Evolutionary conservation across 1,140 invertebrate species (phyloP), one percentile per base, ranked within the genome.

Genomic region (Pseudomyrmex dendroicus): DNA sequence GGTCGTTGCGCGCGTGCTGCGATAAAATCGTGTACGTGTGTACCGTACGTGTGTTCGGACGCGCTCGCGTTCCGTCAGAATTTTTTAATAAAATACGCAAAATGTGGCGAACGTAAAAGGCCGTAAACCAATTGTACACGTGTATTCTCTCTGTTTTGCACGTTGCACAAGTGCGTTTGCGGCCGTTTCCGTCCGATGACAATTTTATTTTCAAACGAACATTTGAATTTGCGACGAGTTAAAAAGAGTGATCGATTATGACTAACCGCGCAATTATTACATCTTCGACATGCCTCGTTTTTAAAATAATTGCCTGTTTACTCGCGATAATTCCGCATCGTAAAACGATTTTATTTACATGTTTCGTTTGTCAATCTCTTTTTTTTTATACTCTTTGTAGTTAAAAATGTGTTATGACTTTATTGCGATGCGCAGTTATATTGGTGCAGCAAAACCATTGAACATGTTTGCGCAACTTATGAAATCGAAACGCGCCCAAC

Each of bases 51-150:
- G 35, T 35, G 35, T 35, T 0, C 0, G 4, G 4, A 0, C 5
- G 0, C 35, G 35, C 35, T 5, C 35, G 35, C 35, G 35, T 67
- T 66, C 50, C 66, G 54, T 67, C 64, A 88, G 78, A 88, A 88
- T 88, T 77, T 88, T 74, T 86, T 82, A 86, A 87, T 87, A 87
- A 87, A 87, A 87, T 86, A 64, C 85, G 83, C 44, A 52, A 76
- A 70, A 80, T 80, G 76, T 57, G 70, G 52, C 64, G 15, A 15
- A 67, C 22, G 17, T 80, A 70, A 78, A 78, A 3, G 44, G 12
- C 17, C 59, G 52, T 61, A 80, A 80, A 80, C 54, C 68, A 80
- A 80, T 80, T 80, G 35, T 70, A 12, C 25, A 57, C 66, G 20
- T 59, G 15, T 57, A 46, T 68, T 70, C 52, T 59, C 44, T 22